Conservation (phyloP, 2,888 invertebrate genomes). For the Folsomia manolachei region DNA sequence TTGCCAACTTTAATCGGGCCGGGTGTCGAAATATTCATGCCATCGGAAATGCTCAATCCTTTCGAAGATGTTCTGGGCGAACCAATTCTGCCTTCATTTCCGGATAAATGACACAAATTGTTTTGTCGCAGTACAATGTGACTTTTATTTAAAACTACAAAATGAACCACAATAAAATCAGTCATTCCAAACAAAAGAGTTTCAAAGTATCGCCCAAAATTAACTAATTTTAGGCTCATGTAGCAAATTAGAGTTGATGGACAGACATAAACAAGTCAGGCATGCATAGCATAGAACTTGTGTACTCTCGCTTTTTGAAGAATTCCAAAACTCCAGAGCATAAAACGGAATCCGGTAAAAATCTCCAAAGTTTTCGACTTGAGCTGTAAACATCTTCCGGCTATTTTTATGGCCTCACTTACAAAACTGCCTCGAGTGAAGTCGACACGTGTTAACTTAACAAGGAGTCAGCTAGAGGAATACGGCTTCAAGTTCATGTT, state of each 20-base stretch:
- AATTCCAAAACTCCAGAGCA: neutral
- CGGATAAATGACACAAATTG: neutral
- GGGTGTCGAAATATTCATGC: constrained; percentile 3
- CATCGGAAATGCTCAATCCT: neutral
- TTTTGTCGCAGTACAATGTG: too few relatives aligned
- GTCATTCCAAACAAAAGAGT: too few relatives aligned
- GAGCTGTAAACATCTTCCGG: neutral
- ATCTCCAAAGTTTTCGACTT: too few relatives aligned
- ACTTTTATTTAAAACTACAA: too few relatives aligned
- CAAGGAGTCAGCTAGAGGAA: neutral
- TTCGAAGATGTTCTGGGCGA: neutral
- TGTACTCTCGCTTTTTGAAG: neutral
- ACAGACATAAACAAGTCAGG: neutral
- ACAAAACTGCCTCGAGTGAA: neutral
- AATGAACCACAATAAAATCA: too few relatives aligned
- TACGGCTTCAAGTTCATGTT: too few relatives aligned
- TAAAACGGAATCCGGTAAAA: too few relatives aligned
- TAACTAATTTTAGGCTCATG: too few relatives aligned
- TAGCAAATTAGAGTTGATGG: neutral
- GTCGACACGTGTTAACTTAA: neutral
- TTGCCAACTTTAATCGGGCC: neutral
- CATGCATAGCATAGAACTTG: too few relatives aligned
- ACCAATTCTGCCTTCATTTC: neutral
- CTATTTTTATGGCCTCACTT: neutral
- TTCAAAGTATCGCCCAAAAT: too few relatives aligned